These are phyloP conservation scores for Rhinogobio ventralis DNA, from an alignment of 2,797 vertebrate species.

Conservation along the genomic window DNA sequence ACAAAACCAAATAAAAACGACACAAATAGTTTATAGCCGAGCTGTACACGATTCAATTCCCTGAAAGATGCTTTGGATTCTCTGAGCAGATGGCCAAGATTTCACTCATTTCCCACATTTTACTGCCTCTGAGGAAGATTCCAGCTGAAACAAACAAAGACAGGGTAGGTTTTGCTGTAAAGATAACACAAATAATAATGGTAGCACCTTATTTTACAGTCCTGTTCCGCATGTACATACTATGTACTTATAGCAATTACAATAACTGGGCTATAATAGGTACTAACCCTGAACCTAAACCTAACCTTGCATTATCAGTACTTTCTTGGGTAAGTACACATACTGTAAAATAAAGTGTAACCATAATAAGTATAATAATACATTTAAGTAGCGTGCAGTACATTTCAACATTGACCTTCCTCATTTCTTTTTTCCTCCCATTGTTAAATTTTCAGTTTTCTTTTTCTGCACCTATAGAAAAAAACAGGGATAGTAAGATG, in stretches of 20 bases:
- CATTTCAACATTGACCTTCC: conserved; percentile 8
- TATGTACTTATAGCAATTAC: no score
- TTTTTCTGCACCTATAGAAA: conserved; percentile 79
- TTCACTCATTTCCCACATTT: conserved; percentile 24
- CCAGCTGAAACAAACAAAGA: conserved; percentile 13
- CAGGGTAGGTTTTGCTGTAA: not conserved
- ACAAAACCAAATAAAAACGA: conserved; percentile 66
- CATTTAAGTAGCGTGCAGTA: not conserved
- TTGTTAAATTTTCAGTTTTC: conserved; percentile 79
- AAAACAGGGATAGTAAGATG: not conserved
- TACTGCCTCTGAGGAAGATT: not conserved
- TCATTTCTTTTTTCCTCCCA: conserved; percentile 72
- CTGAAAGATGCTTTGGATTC: conserved; percentile 66
- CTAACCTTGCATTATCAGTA: not conserved
- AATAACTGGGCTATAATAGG: no score
- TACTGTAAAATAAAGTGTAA: not conserved
- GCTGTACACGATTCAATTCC: conserved; percentile 66
- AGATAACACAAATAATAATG: not conserved
- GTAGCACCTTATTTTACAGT: not conserved
- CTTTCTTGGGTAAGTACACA: not conserved
- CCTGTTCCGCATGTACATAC: no score
- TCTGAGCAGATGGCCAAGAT: conserved; percentile 46
- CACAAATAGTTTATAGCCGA: conserved; percentile 55
- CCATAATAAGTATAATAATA: not conserved
- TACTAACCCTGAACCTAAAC: no score